Conservation (phyloP, 1,140 invertebrate species). For the Drosophila tani region DNA sequence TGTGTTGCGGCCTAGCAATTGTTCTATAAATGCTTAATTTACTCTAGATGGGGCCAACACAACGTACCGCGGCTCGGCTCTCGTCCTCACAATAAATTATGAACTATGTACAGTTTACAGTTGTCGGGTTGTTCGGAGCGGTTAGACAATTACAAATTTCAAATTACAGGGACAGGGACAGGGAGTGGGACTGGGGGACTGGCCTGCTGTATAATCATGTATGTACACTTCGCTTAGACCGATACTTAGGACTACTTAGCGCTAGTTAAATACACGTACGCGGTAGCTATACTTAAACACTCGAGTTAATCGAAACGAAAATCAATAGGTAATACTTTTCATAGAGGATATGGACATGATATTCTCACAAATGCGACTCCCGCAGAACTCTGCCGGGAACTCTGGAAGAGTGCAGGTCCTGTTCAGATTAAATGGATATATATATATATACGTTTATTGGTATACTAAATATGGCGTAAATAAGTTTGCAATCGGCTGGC, state of each 20-base stretch:
- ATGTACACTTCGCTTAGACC: conserved; percentile 50
- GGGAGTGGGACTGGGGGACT: not conserved
- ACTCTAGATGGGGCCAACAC: conserved; percentile 60
- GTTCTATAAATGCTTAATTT: conserved; percentile 68
- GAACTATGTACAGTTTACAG: conserved; percentile 71
- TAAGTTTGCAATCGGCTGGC: conserved; percentile 46
- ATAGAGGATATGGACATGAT: conserved; percentile 67
- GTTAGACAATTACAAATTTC: conserved; percentile 50
- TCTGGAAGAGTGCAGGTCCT: conserved; percentile 76
- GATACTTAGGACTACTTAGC: conserved; percentile 44
- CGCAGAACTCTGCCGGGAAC: conserved; percentile 67
- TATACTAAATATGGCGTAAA: conserved; percentile 54
- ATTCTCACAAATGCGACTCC: conserved; percentile 81
- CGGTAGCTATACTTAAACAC: conserved; percentile 51
- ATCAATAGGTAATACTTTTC: conserved; percentile 78
- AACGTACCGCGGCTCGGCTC: conserved; percentile 42
- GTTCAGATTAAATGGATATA: conserved; percentile 78
- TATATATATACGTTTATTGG: conserved; percentile 49
- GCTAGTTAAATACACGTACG: conserved; percentile 60
- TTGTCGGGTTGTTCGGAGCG: conserved; percentile 46
- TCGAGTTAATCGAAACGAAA: conserved; percentile 55
- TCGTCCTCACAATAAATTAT: conserved; percentile 54
- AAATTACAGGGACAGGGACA: conserved; percentile 37
- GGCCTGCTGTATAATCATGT: conserved; percentile 29
- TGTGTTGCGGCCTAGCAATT: conserved; percentile 56